phyloP scores from a whole-genome alignment of 2,113 vertebrate genomes.

The Andinoacara biseriatus region DNA sequence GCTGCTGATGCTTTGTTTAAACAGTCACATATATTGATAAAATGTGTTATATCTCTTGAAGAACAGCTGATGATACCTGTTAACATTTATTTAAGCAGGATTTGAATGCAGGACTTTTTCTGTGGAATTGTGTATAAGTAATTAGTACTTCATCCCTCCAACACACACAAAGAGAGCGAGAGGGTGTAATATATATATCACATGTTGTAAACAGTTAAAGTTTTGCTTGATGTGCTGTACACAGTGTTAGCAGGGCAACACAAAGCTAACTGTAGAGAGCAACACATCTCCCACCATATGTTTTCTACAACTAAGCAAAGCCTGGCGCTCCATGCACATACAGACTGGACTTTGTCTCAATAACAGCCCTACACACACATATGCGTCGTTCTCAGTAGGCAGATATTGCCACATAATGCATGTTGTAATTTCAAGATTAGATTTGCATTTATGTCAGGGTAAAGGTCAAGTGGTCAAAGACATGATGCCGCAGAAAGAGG shows the following conservation, averaged over 20 bases:
- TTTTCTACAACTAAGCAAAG: constrained; percentile 3
- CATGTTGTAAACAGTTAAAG: constrained; percentile 4
- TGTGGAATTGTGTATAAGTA: neutral
- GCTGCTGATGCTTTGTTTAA: no score
- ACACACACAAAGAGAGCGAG: neutral
- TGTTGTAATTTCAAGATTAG: constrained; percentile 44
- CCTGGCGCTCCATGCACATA: neutral
- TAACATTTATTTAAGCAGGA: neutral
- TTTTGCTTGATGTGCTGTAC: neutral
- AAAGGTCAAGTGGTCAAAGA: constrained; percentile 27
- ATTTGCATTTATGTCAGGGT: constrained; percentile 26
- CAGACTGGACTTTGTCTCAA: constrained; percentile 51
- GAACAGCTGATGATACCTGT: no score
- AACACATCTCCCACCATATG: neutral
- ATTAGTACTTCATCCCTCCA: neutral
- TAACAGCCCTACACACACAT: constrained; percentile 7
- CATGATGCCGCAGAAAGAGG: neutral
- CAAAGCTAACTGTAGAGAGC: neutral
- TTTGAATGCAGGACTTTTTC: neutral
- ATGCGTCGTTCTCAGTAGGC: neutral
- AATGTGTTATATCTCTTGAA: no score
- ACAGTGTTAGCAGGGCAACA: neutral
- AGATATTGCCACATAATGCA: neutral
- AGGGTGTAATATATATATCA: neutral
- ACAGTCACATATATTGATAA: no score